These are phyloP conservation scores for Philonicus albiceps DNA, from an alignment of 2,888 invertebrate genomes.

Conservation along the genomic window DNA sequence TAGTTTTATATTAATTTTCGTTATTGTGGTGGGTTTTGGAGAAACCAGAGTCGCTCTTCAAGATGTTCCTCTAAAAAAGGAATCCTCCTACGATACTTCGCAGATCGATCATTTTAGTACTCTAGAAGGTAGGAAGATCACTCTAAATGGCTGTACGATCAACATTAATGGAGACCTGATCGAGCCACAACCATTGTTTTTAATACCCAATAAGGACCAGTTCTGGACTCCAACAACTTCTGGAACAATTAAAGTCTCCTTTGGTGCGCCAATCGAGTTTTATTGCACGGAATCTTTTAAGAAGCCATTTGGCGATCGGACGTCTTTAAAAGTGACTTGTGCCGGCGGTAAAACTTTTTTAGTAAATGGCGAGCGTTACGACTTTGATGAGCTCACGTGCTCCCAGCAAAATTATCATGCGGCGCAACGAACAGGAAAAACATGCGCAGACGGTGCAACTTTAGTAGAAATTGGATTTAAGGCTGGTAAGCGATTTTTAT, in stretches of 20 bases:
- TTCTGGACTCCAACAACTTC: constrained; percentile 56
- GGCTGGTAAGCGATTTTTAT: constrained; percentile 56
- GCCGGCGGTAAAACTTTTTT: constrained; percentile 53
- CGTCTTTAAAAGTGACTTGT: constrained; percentile 54
- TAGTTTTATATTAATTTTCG: background rate
- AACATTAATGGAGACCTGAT: constrained; percentile 2
- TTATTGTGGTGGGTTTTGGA: background rate
- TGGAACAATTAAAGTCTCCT: constrained; percentile 55
- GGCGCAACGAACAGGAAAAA: constrained; percentile 53
- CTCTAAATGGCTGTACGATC: background rate
- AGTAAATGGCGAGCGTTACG: constrained; percentile 50
- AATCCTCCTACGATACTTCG: background rate
- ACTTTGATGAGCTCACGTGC: constrained; percentile 57
- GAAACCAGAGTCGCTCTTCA: background rate
- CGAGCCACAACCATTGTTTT: constrained; percentile 69
- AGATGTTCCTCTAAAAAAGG: background rate
- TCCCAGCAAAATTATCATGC: constrained; percentile 54
- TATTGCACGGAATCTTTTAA: constrained; percentile 52
- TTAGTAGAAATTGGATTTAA: constrained; percentile 61
- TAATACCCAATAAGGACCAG: constrained; percentile 60
- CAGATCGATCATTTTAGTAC: background rate
- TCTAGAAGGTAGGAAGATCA: background rate
- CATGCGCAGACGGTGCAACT: constrained; percentile 55
- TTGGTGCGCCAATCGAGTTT: constrained; percentile 56
- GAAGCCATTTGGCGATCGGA: constrained; percentile 47